Conservation (phyloP, 2,888 invertebrate species). For the Asteroscopus sphinx region DNA sequence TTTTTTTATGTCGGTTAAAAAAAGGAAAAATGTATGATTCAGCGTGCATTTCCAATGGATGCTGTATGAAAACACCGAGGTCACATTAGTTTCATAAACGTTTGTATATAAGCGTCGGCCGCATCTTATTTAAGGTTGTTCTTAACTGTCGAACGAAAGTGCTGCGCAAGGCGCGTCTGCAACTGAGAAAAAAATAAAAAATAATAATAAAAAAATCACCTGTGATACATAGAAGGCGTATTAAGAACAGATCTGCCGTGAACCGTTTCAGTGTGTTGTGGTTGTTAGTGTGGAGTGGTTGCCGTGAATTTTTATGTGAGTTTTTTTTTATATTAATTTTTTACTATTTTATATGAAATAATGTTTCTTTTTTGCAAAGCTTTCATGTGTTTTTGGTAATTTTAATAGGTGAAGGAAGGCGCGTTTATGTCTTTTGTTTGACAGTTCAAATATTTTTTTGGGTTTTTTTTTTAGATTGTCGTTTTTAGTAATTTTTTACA, state of each 20-base stretch:
- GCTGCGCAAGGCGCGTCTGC: constrained; percentile 38
- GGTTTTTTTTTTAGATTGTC: too few relatives aligned
- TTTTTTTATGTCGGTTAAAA: too few relatives aligned
- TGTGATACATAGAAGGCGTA: constrained; percentile 40
- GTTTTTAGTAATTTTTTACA: too few relatives aligned
- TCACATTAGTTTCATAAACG: constrained; percentile 62
- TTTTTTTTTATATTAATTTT: constrained; percentile 32
- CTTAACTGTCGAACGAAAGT: constrained; percentile 54
- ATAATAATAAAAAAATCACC: constrained; percentile 34
- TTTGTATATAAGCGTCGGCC: constrained; percentile 59
- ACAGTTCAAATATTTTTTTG: too few relatives aligned
- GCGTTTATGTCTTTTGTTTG: not conserved
- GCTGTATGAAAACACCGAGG: constrained; percentile 50
- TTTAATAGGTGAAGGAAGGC: not conserved
- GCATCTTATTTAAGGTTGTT: constrained; percentile 59
- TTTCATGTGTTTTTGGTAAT: not conserved
- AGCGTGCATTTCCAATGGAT: constrained; percentile 32
- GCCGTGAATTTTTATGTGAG: constrained; percentile 58
- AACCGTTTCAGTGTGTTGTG: constrained; percentile 65
- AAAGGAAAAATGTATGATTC: constrained; percentile 44
- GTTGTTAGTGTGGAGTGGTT: constrained; percentile 63
- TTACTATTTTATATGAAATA: constrained; percentile 15
- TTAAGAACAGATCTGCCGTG: constrained; percentile 51
- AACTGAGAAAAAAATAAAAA: constrained; percentile 23
- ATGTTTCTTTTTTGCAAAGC: constrained; percentile 1